These are phyloP conservation scores for Neotoma lepida DNA, from an alignment of 2,113 vertebrate species.

Conservation along the genomic window DNA sequence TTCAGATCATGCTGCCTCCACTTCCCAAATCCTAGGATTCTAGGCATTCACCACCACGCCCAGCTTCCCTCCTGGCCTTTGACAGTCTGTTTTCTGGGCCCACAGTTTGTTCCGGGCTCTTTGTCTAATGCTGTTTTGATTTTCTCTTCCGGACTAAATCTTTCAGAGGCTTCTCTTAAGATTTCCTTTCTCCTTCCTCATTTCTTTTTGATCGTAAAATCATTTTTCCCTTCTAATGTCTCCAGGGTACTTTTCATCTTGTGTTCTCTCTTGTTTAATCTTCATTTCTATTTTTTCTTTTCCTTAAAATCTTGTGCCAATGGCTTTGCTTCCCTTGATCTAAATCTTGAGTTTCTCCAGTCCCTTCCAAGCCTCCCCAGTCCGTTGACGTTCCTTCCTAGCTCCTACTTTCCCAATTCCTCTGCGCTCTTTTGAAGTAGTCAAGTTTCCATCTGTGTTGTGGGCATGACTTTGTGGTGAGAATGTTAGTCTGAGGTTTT, in stretches of 20 bases:
- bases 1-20: not conserved
- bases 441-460: constrained; percentile 43
- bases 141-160: not conserved
- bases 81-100: not conserved
- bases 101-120: not conserved
- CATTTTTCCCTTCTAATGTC: not conserved
- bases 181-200: not conserved
- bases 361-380: constrained; percentile 2
- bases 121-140: not conserved
- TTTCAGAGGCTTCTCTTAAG: not conserved
- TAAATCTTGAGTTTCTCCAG: not conserved
- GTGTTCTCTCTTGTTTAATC: not conserved
- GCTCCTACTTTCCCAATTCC: not conserved
- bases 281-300: not conserved
- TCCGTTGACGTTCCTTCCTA: not conserved
- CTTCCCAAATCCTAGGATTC: not conserved
- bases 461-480: constrained; percentile 56
- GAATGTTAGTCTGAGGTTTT: not conserved
- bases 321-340: not conserved
- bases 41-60: no score
- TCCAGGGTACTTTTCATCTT: not conserved
- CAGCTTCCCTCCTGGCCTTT: no score
- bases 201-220: not conserved
- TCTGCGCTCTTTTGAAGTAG: constrained; percentile 35
- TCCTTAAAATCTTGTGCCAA: not conserved